Evolutionary conservation across 2,888 invertebrate species (phyloP), one percentile per base, ranked within the genome.

Genomic region (Lepidocyrtinus sp.): DNA sequence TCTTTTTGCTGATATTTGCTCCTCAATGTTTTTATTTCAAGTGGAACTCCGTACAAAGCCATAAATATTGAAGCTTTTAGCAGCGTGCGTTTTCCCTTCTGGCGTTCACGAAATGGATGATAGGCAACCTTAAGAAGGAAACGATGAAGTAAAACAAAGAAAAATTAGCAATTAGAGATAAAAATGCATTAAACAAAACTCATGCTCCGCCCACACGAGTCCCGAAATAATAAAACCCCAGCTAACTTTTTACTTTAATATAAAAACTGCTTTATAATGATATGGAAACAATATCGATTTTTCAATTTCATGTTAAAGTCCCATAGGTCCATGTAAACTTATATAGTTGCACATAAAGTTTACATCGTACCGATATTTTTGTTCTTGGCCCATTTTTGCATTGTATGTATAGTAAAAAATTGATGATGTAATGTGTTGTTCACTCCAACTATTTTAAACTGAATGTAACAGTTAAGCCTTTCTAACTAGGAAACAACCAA

Each of bases 31-130:
- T 59, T 59, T 22, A 21, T 21, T 22, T 7, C 55, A 2, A 55
- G 55, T 55, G 17, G 19, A 59, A 50, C n/a, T 36, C 5, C 36
- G 12, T 59, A 59, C 59, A 59, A 45, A 17, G 63, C 63, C 72
- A 72, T 72, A 72, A 72, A 72, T 72, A 61, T 62, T 72, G 19
- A 46, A 46, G 72, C 63, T 72, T 61, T 63, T 72, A 70, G 59
- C 59, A 2, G 15, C 17, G 12, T 15, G 59, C 22, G 21, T 59
- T 59, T n/a, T 59, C 59, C 22, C 22, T 19, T 59, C 59, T 7
- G 12, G 50, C 50, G n/a, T 36, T 36, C 36, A 12, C 5, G 36
- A 36, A n/a, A 36, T 59, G 2, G 59, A 59, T n/a, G 59, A 21
- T 59, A 22, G 59, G 19, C 22, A 59, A 19, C 12, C 17, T 9